phyloP scores from a whole-genome alignment of 2,797 vertebrate species.

The Xyrichtys novacula region DNA sequence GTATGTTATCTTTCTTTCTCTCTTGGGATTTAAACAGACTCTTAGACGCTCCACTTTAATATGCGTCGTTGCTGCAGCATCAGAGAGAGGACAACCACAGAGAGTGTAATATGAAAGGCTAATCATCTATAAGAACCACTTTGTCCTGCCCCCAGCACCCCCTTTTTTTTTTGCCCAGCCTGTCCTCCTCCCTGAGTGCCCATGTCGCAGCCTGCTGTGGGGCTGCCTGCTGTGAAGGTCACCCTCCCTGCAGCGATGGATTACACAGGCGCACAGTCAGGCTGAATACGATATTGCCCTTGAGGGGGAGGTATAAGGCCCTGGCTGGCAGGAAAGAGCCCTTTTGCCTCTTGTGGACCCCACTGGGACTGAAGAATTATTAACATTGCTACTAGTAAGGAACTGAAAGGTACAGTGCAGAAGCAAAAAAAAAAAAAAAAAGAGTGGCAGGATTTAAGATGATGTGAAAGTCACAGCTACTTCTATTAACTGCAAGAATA shows the following conservation, averaged over 20 bases:
- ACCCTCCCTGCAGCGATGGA: slow-evolving; percentile 85
- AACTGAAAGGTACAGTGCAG: slow-evolving; percentile 6
- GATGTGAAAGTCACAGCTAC: too few species aligned
- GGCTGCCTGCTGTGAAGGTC: slow-evolving; percentile 85
- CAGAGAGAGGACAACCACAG: slow-evolving; percentile 36
- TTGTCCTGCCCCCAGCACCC: slow-evolving; percentile 53
- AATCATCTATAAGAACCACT: slow-evolving; percentile 59
- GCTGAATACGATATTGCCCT: slow-evolving; percentile 85
- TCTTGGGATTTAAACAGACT: neutral
- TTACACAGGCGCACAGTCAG: slow-evolving; percentile 82
- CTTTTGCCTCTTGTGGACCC: slow-evolving; percentile 54
- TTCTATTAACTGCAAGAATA: too few species aligned
- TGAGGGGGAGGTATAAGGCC: slow-evolving; percentile 72
- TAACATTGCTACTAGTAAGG: slow-evolving; percentile 19
- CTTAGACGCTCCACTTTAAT: slow-evolving; percentile 28
- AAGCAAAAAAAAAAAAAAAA: neutral
- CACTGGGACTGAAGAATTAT: slow-evolving; percentile 20
- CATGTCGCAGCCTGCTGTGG: slow-evolving; percentile 69
- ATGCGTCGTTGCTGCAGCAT: slow-evolving; percentile 28
- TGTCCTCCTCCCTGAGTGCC: slow-evolving; percentile 61
- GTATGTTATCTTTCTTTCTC: neutral
- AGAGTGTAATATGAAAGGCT: slow-evolving; percentile 51
- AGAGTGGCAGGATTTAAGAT: neutral
- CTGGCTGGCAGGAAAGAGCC: slow-evolving; percentile 45
- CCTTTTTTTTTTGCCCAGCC: slow-evolving; percentile 41